Evolutionary conservation across 64 coral and sea anemone species (phyloP), one percentile per base, ranked within the genome.

Genomic region (Hydrozoanthus tunicans): DNA sequence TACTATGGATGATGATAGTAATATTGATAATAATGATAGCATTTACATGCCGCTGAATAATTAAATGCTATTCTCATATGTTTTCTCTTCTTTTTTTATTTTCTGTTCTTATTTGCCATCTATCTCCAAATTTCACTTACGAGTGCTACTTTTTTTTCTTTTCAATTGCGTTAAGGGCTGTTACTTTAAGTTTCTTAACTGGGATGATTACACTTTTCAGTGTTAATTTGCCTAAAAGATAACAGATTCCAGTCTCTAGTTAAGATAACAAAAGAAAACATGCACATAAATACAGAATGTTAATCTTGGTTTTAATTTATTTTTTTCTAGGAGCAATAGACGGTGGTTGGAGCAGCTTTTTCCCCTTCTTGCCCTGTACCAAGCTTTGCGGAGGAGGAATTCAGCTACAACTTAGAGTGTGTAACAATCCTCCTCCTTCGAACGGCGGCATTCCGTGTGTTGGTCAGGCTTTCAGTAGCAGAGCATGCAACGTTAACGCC

Each of bases 391-490:
- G 77, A 55, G 55, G 53, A 58, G 77, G 77, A 58, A 15, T 17
- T 58, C 77, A 3, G 5, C 6, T 79, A 14, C 77, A n/a, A 7
- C 20, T 79, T 0, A 13, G 77, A 20, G 15, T 56, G 17, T 79
- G 77, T 6, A 79, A 79, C 77, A 79, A 79, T 55, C 77, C 77
- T 2, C 4, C 6, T 1, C 77, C 77, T 6, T 17, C 55, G 57
- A 58, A n/a, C 4, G 77, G 77, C 5, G 77, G 77, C 8, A 52
- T 79, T 14, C 77, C 77, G 5, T 79, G 77, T 79, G 54, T 79
- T 17, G 77, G 77, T 3, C 77, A 79, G 77, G 12, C 54, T 55
- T 79, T 79, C 17, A 79, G 14, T 55, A 79, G 77, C 53, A 52
- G 17, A 55, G 12, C 55, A 0, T 79, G 77, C 53, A 79, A 79